phyloP scores from a whole-genome alignment of 2,888 invertebrate genomes.

The Eucriotettix oculatus region DNA sequence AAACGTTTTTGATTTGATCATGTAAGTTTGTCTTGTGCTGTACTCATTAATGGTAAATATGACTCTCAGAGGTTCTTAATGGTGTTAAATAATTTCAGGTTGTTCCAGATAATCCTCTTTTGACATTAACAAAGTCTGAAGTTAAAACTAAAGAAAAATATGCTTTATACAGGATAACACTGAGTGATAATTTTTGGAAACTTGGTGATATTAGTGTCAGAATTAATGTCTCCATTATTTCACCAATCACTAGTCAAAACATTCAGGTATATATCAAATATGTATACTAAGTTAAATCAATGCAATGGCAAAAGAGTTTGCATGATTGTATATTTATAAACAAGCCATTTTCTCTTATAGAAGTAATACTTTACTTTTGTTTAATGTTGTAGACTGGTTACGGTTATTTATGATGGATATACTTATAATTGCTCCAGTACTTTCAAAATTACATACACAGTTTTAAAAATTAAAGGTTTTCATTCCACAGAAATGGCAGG shows the following conservation, averaged over 20 bases:
- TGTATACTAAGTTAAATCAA: too few relatives aligned
- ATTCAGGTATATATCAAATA: constrained; percentile 1
- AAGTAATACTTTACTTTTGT: too few relatives aligned
- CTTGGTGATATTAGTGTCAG: constrained; percentile 6
- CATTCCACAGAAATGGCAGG: background rate
- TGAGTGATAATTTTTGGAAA: constrained; percentile 4
- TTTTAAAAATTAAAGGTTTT: background rate
- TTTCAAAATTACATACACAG: background rate
- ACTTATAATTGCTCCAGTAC: too few relatives aligned
- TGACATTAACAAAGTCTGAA: background rate
- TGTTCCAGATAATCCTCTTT: background rate
- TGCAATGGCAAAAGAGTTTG: too few relatives aligned
- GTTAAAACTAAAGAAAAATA: background rate
- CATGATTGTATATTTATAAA: too few relatives aligned
- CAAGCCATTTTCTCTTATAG: too few relatives aligned
- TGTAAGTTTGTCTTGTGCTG: background rate
- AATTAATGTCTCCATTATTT: constrained; percentile 1
- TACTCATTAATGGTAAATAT: background rate
- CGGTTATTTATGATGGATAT: too few relatives aligned
- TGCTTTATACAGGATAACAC: background rate
- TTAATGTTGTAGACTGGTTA: too few relatives aligned
- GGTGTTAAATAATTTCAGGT: background rate
- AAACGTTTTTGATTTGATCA: background rate
- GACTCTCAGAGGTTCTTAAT: background rate
- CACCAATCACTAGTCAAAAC: constrained; percentile 2